phyloP scores from a whole-genome alignment of 2,888 invertebrate species.

The Drosophila formosana region DNA sequence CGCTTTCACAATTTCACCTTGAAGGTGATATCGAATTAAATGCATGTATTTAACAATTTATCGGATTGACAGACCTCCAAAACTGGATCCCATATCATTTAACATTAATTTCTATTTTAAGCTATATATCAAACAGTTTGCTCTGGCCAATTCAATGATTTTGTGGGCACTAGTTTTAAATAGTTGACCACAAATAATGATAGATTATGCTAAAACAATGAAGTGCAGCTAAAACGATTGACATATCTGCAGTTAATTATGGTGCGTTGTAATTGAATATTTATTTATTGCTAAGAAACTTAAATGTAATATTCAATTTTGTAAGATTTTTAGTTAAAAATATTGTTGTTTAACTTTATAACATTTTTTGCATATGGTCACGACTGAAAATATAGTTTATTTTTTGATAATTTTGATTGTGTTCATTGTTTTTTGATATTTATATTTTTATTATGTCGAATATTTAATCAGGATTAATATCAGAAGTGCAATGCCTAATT shows the following conservation, averaged over 20 bases:
- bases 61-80: constrained; percentile 14
- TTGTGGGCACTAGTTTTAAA: background rate
- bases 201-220: background rate
- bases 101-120: constrained; percentile 8
- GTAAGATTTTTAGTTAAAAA: too few species aligned
- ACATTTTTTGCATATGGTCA: too few species aligned
- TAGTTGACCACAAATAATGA: background rate
- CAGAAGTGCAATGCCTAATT: too few species aligned
- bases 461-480: too few species aligned
- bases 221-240: background rate
- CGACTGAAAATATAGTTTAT: too few species aligned
- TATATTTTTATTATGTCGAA: too few species aligned
- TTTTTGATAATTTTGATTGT: too few species aligned
- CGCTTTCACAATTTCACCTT: constrained; percentile 77
- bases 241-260: background rate
- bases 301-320: too few species aligned
- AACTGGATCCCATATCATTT: constrained; percentile 11
- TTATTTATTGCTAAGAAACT: background rate
- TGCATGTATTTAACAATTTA: constrained; percentile 22
- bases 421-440: too few species aligned
- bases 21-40: constrained; percentile 51
- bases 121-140: background rate
- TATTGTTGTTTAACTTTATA: too few species aligned
- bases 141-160: background rate
- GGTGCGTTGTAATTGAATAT: background rate